Percentiles rank a stretch among this genome's conserved stretches.
These are phyloP conservation scores for Laterallus jamaicensis DNA, from an alignment of 2,113 vertebrate genomes.

Conservation along the genomic window DNA sequence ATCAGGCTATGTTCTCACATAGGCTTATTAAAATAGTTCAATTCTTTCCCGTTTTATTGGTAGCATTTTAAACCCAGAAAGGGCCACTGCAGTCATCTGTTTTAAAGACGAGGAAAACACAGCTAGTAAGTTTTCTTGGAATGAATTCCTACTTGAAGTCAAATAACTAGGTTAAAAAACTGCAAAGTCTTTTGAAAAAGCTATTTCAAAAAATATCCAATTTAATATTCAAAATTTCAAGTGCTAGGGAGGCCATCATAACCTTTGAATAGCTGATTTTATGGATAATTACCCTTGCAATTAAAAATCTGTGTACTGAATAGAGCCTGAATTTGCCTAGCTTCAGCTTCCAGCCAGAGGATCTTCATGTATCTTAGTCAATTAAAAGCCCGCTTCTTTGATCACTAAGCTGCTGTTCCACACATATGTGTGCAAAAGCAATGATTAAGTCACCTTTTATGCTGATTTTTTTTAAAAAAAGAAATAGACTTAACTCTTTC, in stretches of 20 bases:
- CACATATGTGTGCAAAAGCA: neutral
- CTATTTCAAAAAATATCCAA: neutral
- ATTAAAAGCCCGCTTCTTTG: neutral
- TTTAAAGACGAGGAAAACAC: neutral
- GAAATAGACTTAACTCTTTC: neutral
- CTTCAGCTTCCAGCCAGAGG: constrained; percentile 11
- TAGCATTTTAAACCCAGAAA: neutral
- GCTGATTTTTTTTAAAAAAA: neutral
- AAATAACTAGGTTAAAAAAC: constrained; percentile 28
- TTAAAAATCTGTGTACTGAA: constrained; percentile 38
- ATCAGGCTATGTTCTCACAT: neutral
- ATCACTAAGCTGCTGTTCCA: neutral
- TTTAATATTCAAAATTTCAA: constrained; percentile 44
- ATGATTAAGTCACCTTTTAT: neutral
- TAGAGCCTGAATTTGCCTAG: constrained; percentile 3
- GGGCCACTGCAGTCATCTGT: neutral
- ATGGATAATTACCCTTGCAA: constrained; percentile 7
- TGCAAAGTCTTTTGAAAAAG: neutral
- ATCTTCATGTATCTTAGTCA: constrained; percentile 12
- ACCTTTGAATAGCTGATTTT: constrained; percentile 42
- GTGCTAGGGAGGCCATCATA: constrained; percentile 27
- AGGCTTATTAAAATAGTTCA: neutral
- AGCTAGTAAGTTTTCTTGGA: neutral
- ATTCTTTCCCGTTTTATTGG: neutral
- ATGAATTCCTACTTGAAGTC: neutral